phyloP scores from a whole-genome alignment of 2,797 vertebrate species.

The Mus minutoides region DNA sequence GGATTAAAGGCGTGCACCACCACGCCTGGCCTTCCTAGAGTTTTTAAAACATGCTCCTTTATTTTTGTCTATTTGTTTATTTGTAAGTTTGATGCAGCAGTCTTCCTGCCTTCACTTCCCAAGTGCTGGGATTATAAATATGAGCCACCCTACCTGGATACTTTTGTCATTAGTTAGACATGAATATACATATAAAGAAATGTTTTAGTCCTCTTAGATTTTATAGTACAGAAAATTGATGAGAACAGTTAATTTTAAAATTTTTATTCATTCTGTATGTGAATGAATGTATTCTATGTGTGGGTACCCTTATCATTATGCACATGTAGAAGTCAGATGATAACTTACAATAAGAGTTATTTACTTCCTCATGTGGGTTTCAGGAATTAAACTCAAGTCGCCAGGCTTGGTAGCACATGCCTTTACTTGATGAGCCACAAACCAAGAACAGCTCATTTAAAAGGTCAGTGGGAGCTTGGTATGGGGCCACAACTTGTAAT shows the following conservation, averaged over 20 bases:
- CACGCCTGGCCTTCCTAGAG: not conserved
- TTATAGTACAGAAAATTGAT: constrained; percentile 25
- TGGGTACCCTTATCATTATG: not conserved
- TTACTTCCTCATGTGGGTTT: not conserved
- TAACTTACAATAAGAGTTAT: not conserved
- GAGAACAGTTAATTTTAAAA: not conserved
- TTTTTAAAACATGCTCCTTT: not conserved
- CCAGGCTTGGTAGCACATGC: not conserved
- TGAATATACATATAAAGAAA: constrained; percentile 2
- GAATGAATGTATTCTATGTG: not conserved
- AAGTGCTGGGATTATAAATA: not conserved
- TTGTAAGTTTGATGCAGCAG: not conserved
- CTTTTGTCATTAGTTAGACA: constrained; percentile 12
- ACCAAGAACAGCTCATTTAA: not conserved
- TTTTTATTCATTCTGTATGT: not conserved
- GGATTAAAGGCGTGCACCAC: too few relatives aligned
- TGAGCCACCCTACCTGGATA: not conserved
- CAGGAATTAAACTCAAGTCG: not conserved
- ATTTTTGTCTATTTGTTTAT: not conserved
- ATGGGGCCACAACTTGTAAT: not conserved
- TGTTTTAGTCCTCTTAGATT: constrained; percentile 4
- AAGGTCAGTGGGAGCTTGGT: not conserved
- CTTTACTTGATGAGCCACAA: not conserved
- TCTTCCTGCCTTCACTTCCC: not conserved
- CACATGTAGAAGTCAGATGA: not conserved